Evolutionary conservation across 2,797 vertebrate species (phyloP).

Genomic region (Coregonus sp.): DNA sequence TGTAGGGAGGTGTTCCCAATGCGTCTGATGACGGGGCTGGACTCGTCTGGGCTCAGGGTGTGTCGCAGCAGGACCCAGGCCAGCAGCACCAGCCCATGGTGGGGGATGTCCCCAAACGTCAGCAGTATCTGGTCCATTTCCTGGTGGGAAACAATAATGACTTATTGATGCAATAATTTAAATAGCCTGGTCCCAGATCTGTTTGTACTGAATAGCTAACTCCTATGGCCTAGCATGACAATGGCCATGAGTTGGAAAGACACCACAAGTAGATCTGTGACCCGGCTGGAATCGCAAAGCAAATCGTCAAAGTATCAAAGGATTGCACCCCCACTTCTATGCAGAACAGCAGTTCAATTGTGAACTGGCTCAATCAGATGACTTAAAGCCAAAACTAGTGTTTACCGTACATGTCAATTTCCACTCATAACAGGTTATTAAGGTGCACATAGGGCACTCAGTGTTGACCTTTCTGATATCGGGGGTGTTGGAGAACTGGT

Average conservation of each 20-base stretch:
- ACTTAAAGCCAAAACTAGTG: too few relatives aligned
- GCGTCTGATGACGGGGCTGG: slow-evolving; percentile 79
- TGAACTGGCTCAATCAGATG: too few relatives aligned
- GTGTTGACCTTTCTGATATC: slow-evolving; percentile 83
- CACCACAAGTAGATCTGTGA: too few relatives aligned
- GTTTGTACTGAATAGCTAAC: too few relatives aligned
- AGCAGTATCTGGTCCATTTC: slow-evolving; percentile 91
- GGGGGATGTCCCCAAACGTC: slow-evolving; percentile 89
- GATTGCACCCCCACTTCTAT: background rate
- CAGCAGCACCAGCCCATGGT: slow-evolving; percentile 90
- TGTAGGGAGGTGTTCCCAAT: slow-evolving; percentile 90
- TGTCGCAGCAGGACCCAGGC: slow-evolving; percentile 95
- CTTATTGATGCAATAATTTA: background rate
- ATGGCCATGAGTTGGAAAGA: too few relatives aligned
- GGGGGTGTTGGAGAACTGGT: slow-evolving; percentile 83
- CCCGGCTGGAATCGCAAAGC: too few relatives aligned
- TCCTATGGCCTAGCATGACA: too few relatives aligned
- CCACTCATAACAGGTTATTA: background rate
- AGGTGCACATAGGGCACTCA: background rate
- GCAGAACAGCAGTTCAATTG: too few relatives aligned
- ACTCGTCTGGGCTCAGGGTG: slow-evolving; percentile 86
- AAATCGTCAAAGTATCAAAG: background rate
- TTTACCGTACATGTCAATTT: too few relatives aligned
- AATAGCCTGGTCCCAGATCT: too few relatives aligned
- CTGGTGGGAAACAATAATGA: slow-evolving; percentile 60